A percentile compares a stretch with the other conserved stretches of the same genome.
Evolutionary conservation across 2,888 invertebrate species (phyloP).

Genomic region (Apodemia zela): DNA sequence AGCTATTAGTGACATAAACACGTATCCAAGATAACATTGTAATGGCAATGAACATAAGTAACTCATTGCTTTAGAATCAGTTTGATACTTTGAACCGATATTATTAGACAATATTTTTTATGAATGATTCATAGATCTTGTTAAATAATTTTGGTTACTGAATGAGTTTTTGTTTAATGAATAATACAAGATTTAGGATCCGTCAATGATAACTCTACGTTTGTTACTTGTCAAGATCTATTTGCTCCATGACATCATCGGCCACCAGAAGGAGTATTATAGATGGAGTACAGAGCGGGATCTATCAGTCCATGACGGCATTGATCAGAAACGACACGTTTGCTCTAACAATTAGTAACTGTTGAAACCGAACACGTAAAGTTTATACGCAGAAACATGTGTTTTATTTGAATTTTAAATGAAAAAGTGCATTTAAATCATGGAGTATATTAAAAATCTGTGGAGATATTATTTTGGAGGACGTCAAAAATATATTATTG

Average conservation of each 20-base stretch:
- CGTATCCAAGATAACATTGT: too few relatives aligned
- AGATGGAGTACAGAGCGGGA: constrained; percentile 44
- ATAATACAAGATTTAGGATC: constrained; percentile 31
- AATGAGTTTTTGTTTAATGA: constrained; percentile 21
- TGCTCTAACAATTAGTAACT: constrained; percentile 53
- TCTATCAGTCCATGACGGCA: constrained; percentile 57
- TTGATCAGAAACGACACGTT: constrained; percentile 58
- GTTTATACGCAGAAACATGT: constrained; percentile 19
- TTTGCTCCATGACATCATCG: constrained; percentile 69
- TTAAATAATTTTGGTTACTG: constrained; percentile 18
- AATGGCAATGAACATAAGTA: background rate
- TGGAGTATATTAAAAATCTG: constrained; percentile 63
- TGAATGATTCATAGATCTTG: constrained; percentile 15
- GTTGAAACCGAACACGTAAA: constrained; percentile 35
- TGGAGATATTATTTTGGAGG: constrained; percentile 63
- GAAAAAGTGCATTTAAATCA: constrained; percentile 29
- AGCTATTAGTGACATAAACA: too few relatives aligned
- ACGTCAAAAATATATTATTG: constrained; percentile 56
- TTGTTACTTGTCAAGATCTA: constrained; percentile 44
- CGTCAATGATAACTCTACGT: constrained; percentile 29
- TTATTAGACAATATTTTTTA: background rate
- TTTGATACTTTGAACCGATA: background rate
- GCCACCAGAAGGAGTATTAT: constrained; percentile 49
- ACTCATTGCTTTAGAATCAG: background rate
- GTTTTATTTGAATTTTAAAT: constrained; percentile 11